phyloP scores from a whole-genome alignment of 2,888 invertebrate species.

The Corbicula japonica region DNA sequence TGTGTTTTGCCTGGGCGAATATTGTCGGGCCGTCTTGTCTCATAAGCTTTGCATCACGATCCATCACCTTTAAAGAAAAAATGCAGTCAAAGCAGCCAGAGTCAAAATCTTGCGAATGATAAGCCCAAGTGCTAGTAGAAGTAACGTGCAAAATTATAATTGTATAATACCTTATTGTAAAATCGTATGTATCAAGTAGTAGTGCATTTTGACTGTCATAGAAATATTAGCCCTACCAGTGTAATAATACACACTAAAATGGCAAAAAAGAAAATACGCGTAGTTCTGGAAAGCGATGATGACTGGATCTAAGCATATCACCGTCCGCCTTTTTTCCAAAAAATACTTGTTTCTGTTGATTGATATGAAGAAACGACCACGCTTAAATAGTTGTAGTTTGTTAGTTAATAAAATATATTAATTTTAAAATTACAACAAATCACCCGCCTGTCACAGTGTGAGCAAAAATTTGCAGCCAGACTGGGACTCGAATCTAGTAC shows the following conservation, averaged over 20 bases:
- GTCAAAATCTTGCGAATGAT: not conserved
- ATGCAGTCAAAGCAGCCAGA: not conserved
- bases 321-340: too few species aligned
- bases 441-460: too few species aligned
- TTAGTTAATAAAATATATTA: too few species aligned
- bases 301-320: too few species aligned
- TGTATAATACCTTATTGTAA: not conserved
- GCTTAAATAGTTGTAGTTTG: too few species aligned
- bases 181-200: not conserved
- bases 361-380: too few species aligned
- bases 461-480: too few species aligned
- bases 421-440: too few species aligned
- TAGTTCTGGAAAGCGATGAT: too few species aligned
- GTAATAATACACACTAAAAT: not conserved
- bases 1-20: conserved; percentile 81
- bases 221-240: not conserved
- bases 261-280: too few species aligned
- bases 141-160: not conserved
- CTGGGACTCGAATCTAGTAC: too few species aligned
- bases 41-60: conserved; percentile 79
- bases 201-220: not conserved
- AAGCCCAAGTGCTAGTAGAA: not conserved
- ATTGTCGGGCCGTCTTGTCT: conserved; percentile 80
- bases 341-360: too few species aligned
- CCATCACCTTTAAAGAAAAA: conserved; percentile 74